Percentiles rank a stretch among this genome's conserved stretches.
These are phyloP conservation scores for Orcinus orca DNA, from an alignment of 2,113 vertebrate species.

Conservation along the genomic window DNA sequence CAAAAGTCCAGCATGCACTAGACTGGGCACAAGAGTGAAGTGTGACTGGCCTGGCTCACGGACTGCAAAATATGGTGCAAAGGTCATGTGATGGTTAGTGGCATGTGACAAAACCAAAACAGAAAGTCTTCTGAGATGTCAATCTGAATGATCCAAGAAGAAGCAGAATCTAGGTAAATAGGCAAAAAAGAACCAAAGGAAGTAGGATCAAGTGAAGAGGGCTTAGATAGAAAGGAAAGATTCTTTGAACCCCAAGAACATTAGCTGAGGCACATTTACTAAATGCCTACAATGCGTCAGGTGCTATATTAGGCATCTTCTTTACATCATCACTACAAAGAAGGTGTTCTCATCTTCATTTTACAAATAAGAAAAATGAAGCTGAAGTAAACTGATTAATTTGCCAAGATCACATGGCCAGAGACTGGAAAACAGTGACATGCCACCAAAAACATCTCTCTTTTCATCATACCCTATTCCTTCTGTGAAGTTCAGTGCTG, in stretches of 20 bases:
- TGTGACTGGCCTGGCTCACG: not conserved
- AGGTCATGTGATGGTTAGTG: not conserved
- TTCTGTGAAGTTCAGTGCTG: not conserved
- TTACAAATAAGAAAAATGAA: constrained; percentile 1
- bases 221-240: not conserved
- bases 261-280: not conserved
- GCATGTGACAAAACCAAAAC: not conserved
- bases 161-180: not conserved
- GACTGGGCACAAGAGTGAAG: not conserved
- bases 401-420: not conserved
- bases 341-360: not conserved
- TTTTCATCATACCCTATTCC: not conserved
- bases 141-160: not conserved
- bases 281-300: not conserved
- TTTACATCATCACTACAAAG: not conserved
- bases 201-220: not conserved
- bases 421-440: not conserved
- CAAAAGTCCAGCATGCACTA: not conserved
- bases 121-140: not conserved
- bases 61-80: not conserved
- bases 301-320: not conserved
- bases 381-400: not conserved
- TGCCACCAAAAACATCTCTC: not conserved
- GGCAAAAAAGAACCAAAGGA: not conserved
- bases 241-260: not conserved